Conservation (phyloP, 2,888 invertebrate genomes). For the Gandaritis pyraliata region DNA sequence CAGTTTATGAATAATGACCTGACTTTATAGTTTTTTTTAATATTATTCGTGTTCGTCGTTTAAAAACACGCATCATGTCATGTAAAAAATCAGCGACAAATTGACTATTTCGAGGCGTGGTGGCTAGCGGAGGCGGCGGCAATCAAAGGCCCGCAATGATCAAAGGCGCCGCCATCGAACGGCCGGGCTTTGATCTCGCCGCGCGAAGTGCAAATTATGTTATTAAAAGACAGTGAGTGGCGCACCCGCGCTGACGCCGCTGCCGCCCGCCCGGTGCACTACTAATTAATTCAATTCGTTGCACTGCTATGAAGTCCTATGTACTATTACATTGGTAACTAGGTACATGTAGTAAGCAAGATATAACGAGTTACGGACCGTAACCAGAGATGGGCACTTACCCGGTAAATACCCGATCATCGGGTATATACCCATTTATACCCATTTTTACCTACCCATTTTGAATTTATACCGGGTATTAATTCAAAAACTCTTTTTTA, state of each 20-base stretch:
- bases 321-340: neutral
- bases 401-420: too few relatives aligned
- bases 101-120: constrained; percentile 82
- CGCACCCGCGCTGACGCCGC: constrained; percentile 65
- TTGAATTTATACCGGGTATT: too few relatives aligned
- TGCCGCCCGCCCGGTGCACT: constrained; percentile 68
- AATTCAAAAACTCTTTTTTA: too few relatives aligned
- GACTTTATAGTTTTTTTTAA: too few relatives aligned
- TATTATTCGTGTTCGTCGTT: constrained; percentile 31
- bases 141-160: constrained; percentile 80
- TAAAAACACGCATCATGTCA: constrained; percentile 40
- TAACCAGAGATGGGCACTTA: too few relatives aligned
- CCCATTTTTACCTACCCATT: too few relatives aligned
- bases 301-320: too few relatives aligned
- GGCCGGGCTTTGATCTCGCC: constrained; percentile 81
- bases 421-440: too few relatives aligned
- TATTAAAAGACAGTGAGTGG: constrained; percentile 81
- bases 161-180: constrained; percentile 81
- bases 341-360: neutral
- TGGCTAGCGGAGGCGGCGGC: constrained; percentile 76
- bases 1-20: too few relatives aligned
- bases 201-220: constrained; percentile 85
- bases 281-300: constrained; percentile 79
- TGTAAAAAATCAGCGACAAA: constrained; percentile 75
- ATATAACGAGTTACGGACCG: too few relatives aligned